These are phyloP conservation scores for Lagorchestes hirsutus DNA, from an alignment of 2,797 vertebrate species.

Conservation along the genomic window DNA sequence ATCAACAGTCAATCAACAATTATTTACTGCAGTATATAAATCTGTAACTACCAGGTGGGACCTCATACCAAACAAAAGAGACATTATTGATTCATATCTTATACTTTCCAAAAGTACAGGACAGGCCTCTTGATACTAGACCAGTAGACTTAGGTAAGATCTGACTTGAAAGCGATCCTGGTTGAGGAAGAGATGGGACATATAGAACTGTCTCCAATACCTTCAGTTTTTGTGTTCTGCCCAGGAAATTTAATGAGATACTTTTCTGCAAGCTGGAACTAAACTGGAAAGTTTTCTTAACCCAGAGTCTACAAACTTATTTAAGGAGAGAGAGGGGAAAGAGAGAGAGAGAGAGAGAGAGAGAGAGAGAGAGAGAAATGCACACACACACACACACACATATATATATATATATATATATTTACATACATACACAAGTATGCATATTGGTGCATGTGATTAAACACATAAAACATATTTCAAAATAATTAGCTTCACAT, in stretches of 20 bases:
- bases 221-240: neutral
- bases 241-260: neutral
- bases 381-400: too few species aligned
- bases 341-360: neutral
- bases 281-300: neutral
- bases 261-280: neutral
- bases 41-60: neutral
- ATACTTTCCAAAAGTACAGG: too few species aligned
- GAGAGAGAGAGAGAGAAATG: too few species aligned
- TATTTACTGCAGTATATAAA: neutral
- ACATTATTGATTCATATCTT: neutral
- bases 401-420: too few species aligned
- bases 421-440: too few species aligned
- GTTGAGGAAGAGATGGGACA: neutral
- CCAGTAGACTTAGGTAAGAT: too few species aligned
- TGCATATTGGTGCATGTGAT: too few species aligned
- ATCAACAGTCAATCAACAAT: neutral
- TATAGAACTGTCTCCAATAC: neutral
- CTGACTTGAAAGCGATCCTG: too few species aligned
- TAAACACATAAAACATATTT: neutral
- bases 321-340: neutral
- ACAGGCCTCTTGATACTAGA: too few species aligned
- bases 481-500: neutral
- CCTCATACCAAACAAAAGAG: neutral
- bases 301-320: neutral